Percentiles rank a stretch among this genome's conserved stretches.
Conservation (phyloP, 2,113 vertebrate species). For the Dipodomys spectabilis region DNA sequence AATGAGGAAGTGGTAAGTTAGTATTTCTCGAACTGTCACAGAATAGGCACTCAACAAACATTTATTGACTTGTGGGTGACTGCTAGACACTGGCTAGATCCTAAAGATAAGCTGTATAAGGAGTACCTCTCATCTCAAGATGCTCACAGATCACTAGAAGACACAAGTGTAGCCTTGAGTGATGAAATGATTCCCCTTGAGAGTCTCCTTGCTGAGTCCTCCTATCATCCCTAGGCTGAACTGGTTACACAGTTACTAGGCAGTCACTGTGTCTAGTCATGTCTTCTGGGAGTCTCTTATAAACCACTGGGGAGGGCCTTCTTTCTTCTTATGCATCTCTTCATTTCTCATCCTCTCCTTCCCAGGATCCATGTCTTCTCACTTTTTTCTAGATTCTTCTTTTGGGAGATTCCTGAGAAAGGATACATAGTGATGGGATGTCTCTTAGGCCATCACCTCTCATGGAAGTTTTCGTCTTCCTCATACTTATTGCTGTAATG, state of each 20-base stretch:
- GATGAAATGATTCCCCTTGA: too few species aligned
- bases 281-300: too few species aligned
- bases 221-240: too few species aligned
- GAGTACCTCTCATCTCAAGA: not conserved
- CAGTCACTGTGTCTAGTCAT: too few species aligned
- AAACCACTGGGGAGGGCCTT: too few species aligned
- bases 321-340: too few species aligned
- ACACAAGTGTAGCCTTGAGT: not conserved
- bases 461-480: too few species aligned
- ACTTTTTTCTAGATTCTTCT: not conserved
- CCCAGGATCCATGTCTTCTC: not conserved
- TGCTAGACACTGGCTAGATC: not conserved
- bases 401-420: not conserved
- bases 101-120: not conserved
- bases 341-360: too few species aligned
- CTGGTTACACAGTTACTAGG: too few species aligned
- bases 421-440: not conserved
- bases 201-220: too few species aligned
- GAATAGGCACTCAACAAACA: not conserved
- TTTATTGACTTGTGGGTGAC: not conserved
- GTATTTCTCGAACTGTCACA: not conserved
- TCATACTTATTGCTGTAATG: not conserved
- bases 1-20: slow-evolving; percentile 13
- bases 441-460: not conserved
- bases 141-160: not conserved